Percentiles rank a stretch among this genome's conserved stretches.
Evolutionary conservation across 2,797 vertebrate species (phyloP).

Genomic region (Lagocephalus sceleratus): DNA sequence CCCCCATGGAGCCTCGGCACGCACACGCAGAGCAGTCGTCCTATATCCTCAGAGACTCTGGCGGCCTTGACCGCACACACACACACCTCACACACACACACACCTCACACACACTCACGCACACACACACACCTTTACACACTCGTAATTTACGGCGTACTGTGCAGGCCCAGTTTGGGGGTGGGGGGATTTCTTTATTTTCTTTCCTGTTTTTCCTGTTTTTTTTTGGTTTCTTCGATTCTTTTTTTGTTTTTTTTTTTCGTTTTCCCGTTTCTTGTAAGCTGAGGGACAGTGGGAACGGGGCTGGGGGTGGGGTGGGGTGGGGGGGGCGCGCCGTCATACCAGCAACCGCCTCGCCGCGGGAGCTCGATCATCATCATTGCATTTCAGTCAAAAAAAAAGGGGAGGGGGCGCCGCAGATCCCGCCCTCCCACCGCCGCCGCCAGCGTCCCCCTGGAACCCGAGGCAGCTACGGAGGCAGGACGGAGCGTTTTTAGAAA

Average conservation of each 20-base stretch:
- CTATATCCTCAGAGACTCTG: slow-evolving; percentile 73
- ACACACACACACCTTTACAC: slow-evolving; percentile 54
- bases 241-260: slow-evolving; percentile 72
- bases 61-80: slow-evolving; percentile 57
- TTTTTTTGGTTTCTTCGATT: slow-evolving; percentile 16
- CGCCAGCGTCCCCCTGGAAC: slow-evolving; percentile 33
- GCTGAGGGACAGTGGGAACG: slow-evolving; percentile 61
- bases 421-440: slow-evolving; percentile 23
- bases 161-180: slow-evolving; percentile 71
- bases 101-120: slow-evolving; percentile 39
- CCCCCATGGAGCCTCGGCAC: slow-evolving; percentile 74
- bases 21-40: slow-evolving; percentile 57
- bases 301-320: slow-evolving; percentile 41
- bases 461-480: slow-evolving; percentile 65
- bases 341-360: slow-evolving; percentile 62
- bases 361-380: slow-evolving; percentile 59
- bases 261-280: slow-evolving; percentile 75
- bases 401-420: no score
- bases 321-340: slow-evolving; percentile 44
- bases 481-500: slow-evolving; percentile 14
- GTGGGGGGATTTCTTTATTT: slow-evolving; percentile 71
- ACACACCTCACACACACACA: slow-evolving; percentile 20
- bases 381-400: slow-evolving; percentile 56
- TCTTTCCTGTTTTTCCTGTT: slow-evolving; percentile 59
- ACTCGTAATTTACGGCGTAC: slow-evolving; percentile 62